These are phyloP conservation scores for Chiloscyllium punctatum DNA, from an alignment of 2,797 vertebrate species.

Conservation along the genomic window DNA sequence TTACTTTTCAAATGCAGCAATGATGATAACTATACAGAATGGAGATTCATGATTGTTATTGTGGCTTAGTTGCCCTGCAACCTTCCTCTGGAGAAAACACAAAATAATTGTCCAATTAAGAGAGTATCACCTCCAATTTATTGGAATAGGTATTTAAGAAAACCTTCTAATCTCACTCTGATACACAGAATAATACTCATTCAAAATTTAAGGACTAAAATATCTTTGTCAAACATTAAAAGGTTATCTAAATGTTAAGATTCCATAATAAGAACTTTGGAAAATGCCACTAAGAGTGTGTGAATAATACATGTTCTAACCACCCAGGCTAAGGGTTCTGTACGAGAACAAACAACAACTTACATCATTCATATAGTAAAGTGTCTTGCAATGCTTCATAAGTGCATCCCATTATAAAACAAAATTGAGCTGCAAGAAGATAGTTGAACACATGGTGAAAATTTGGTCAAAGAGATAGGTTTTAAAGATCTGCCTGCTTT, in stretches of 20 bases:
- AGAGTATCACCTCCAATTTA: not conserved
- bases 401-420: not conserved
- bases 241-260: not conserved
- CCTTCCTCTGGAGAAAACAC: not conserved
- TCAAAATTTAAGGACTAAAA: not conserved
- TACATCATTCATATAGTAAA: not conserved
- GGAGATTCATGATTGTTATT: not conserved
- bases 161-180: not conserved
- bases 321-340: not conserved
- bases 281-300: not conserved
- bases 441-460: not conserved
- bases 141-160: not conserved
- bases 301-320: not conserved
- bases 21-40: not conserved
- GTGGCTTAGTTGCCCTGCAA: not conserved
- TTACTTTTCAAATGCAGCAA: not conserved
- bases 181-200: not conserved
- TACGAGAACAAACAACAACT: not conserved
- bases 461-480: not conserved
- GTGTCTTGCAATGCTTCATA: not conserved
- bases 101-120: not conserved
- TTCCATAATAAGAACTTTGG: not conserved
- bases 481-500: not conserved
- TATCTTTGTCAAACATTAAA: not conserved
- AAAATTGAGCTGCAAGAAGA: not conserved